Base-by-base conservation (phyloP, 1,140 invertebrate genomes). In the Drosophila azteca region DNA sequence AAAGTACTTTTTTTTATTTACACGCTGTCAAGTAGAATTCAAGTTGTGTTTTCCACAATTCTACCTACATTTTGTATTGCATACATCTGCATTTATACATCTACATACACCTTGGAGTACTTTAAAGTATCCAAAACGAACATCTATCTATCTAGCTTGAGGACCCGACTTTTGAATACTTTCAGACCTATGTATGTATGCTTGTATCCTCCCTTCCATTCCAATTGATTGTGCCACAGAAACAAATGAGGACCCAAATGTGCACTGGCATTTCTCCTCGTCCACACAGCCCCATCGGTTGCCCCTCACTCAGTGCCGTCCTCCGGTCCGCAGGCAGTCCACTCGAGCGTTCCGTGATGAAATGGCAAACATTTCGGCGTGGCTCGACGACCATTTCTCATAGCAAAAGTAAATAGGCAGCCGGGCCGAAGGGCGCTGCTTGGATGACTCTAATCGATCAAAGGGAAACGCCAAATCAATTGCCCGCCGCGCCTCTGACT, bases 391-490 rank as follows among this genome's bases (percentile, higher is more conserved):
- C 62, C 48, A 81, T 81, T 81, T 81, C 68, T 81, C 79, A 81
- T 77, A 77, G 79, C 67, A 60, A 77, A 81, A 81, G 79, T 81
- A 81, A 81, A 81, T 81, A 81, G 67, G 64, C 78, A 53, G 46
- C 50, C 24, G 49, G 54, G 53, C 41, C 44, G 61, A 60, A 70
- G 57, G 49, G 45, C 51, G 62, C 65, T 50, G 69, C 83, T 82
- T 82, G 82, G 79, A 87, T 88, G 79, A 63, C 74, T 63, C 57
- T 57, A 87, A 85, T 85, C 82, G 75, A 85, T 85, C 82, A 85
- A 85, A 77, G 66, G 60, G 74, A 82, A 78, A 87, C 63, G 82
- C 82, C 83, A 87, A 85, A 85, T 85, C 82, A 87, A 85, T 85
- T 85, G 71, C 70, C 53, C 63, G 78, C 50, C 48, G 50, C 55